A percentile compares a stretch with the other conserved stretches of the same genome.
These are phyloP conservation scores for Eupithecia vulgata DNA, from an alignment of 2,888 invertebrate genomes.

Conservation along the genomic window DNA sequence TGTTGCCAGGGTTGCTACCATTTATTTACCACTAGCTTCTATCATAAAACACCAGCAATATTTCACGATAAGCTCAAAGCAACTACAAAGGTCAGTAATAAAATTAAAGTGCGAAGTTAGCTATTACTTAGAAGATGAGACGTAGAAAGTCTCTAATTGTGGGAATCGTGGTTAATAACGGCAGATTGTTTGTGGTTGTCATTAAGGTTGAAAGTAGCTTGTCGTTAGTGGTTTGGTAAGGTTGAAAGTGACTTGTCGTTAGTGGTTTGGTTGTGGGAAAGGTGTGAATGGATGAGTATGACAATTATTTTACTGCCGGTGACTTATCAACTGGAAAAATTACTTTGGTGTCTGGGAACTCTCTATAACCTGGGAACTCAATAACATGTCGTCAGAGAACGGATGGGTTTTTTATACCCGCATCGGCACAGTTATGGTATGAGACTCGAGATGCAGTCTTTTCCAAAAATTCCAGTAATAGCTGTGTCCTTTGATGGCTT, in stretches of 20 bases:
- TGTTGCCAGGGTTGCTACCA: no score
- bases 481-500: no score
- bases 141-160: conserved; percentile 33
- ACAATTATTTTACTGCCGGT: conserved; percentile 5
- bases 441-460: no score
- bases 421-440: no score
- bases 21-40: no score
- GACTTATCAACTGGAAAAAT: conserved; percentile 10
- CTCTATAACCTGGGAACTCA: background rate
- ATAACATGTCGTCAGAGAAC: no score
- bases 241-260: conserved; percentile 32
- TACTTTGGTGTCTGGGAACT: background rate
- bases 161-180: conserved; percentile 31
- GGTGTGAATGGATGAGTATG: conserved; percentile 4
- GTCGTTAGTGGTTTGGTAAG: conserved; percentile 27
- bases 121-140: conserved; percentile 8
- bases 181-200: conserved; percentile 25
- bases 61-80: conserved; percentile 3
- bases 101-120: background rate
- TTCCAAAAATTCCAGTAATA: no score
- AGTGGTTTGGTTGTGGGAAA: conserved; percentile 23
- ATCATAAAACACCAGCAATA: background rate
- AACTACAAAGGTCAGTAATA: conserved; percentile 9
- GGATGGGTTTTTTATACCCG: no score
- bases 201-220: conserved; percentile 31